These are phyloP conservation scores for Chloebia gouldiae DNA, from an alignment of 2,113 vertebrate genomes.

Conservation along the genomic window DNA sequence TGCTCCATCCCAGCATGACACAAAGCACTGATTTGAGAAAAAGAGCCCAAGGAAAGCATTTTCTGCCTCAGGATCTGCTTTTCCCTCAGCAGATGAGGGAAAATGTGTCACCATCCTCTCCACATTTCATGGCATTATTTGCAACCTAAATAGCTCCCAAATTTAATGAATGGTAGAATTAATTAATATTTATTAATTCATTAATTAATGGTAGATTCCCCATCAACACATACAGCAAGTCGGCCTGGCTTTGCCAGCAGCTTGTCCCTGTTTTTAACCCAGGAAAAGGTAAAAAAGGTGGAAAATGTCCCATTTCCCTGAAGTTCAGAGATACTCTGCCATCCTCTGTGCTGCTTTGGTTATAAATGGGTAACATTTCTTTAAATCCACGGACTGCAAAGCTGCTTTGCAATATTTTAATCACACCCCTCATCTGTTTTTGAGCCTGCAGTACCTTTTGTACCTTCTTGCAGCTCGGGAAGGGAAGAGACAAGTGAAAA, in stretches of 20 bases:
- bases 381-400: neutral
- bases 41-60: neutral
- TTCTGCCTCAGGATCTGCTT: neutral
- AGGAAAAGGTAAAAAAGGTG: neutral
- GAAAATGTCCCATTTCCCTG: neutral
- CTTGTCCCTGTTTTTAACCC: neutral
- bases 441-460: neutral
- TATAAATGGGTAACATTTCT: neutral
- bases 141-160: neutral
- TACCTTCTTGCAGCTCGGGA: neutral
- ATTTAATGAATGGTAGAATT: no score
- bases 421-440: neutral
- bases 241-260: neutral
- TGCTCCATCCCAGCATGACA: neutral
- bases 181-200: no score
- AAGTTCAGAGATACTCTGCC: neutral
- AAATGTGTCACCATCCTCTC: neutral
- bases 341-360: neutral
- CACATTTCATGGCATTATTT: accelerated
- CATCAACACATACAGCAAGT: neutral
- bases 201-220: neutral
- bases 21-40: neutral
- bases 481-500: neutral
- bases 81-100: neutral
- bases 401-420: neutral